These are phyloP conservation scores for Stenoptilia bipunctidactyla DNA, from an alignment of 2,888 invertebrate species.

Conservation along the genomic window DNA sequence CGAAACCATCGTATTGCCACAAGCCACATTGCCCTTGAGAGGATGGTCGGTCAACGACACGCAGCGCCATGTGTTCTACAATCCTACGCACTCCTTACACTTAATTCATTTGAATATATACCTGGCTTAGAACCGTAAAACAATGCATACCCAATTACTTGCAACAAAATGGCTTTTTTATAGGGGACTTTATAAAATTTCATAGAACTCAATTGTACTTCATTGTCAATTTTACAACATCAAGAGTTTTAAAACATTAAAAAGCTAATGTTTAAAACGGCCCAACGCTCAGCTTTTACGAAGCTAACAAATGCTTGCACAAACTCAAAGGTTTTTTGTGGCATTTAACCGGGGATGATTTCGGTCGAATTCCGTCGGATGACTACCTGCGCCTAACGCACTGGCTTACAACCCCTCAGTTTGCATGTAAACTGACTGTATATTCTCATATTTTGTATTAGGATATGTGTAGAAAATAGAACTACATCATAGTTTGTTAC, in stretches of 20 bases:
- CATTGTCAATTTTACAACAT: no score
- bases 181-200: no score
- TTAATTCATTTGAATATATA: conserved; percentile 1
- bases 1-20: neutral
- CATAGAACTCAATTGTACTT: no score
- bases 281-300: conserved; percentile 12
- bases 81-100: neutral
- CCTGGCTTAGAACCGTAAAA: no score
- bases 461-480: no score
- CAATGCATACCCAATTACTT: no score
- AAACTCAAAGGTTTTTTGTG: conserved; percentile 29
- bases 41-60: conserved; percentile 13
- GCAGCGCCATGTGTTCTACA: conserved; percentile 8
- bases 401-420: conserved; percentile 8
- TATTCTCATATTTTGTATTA: no score
- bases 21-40: conserved; percentile 10
- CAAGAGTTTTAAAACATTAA: no score
- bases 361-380: conserved; percentile 20
- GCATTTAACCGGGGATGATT: conserved; percentile 19
- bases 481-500: no score
- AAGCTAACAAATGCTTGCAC: conserved; percentile 28
- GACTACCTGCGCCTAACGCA: conserved; percentile 29
- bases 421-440: no score
- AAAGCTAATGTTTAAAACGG: conserved; percentile 2
- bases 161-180: no score